Evolutionary conservation across 1,140 invertebrate species (phyloP).

Genomic region (Sitophilus oryzae): DNA sequence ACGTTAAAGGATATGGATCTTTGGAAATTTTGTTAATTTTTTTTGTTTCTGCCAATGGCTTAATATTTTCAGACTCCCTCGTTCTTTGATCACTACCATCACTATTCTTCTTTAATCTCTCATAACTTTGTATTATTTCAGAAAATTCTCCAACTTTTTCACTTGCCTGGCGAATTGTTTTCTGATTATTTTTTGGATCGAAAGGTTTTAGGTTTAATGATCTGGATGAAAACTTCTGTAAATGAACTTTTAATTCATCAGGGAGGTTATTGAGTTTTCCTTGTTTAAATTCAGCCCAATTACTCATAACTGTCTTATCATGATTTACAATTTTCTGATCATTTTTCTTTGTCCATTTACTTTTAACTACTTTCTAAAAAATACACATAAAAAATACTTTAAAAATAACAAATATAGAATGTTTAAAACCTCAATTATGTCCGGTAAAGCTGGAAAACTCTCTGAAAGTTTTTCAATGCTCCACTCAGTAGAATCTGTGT

Average conservation of each 20-base stretch:
- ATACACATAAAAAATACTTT: not conserved
- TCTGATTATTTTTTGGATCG: not conserved
- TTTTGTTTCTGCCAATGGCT: not conserved
- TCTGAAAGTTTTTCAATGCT: slow-evolving; percentile 63
- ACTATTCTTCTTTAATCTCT: slow-evolving; percentile 34
- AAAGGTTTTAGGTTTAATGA: slow-evolving; percentile 29
- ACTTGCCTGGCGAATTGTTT: not conserved
- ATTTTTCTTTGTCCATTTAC: slow-evolving; percentile 56
- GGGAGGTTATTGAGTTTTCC: slow-evolving; percentile 49
- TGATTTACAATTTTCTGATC: slow-evolving; percentile 53
- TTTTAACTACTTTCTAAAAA: slow-evolving; percentile 56
- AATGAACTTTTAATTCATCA: slow-evolving; percentile 50
- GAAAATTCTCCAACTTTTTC: slow-evolving; percentile 41
- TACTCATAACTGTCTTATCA: slow-evolving; percentile 57
- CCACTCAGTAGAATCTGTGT: slow-evolving; percentile 65
- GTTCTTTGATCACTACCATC: slow-evolving; percentile 23
- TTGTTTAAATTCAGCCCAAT: slow-evolving; percentile 58
- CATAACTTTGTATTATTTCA: slow-evolving; percentile 44
- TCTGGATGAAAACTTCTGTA: slow-evolving; percentile 60
- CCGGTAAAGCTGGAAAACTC: slow-evolving; percentile 69
- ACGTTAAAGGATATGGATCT: slow-evolving; percentile 40
- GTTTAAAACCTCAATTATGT: slow-evolving; percentile 50
- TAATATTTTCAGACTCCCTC: slow-evolving; percentile 6
- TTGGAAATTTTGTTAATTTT: slow-evolving; percentile 31
- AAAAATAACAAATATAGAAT: not conserved